Evolutionary conservation across 2,888 invertebrate genomes (phyloP), one percentile per base, ranked within the genome.

Genomic region (Philhelius pedissequus): DNA sequence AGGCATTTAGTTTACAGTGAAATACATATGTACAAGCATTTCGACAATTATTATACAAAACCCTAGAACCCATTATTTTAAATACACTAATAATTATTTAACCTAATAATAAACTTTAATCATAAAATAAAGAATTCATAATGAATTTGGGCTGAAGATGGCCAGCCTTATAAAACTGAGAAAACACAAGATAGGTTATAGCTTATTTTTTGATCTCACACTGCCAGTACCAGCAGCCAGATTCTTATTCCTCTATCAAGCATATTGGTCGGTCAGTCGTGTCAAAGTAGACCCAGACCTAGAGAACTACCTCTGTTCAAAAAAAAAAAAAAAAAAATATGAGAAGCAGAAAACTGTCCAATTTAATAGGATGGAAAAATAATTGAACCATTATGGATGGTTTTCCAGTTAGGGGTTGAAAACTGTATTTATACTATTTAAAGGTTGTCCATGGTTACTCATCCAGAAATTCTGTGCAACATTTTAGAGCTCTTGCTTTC

Each of bases 281-380:
- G 20, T 56, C 20, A 30, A n/a, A n/a, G 18, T 35, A 9, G 9
- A 25, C 25, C 22, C 35, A 40, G 27, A 52, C 52, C 8, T 50
- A 25, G 7, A n/a, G 4, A 8, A 27, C 35, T 18, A 58, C 11
- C 35, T 25, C 25, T 15, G 38, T 8, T 25, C 43, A 20, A 38
- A 25, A n/a, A 35, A 9, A 50, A 50, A 35, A 9, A 50, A 50
- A 64, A 48, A 80, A 56, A 79, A 84, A 70, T 80, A 80, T 80
- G 66, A 80, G 80, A 80, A 80, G 84, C 80, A 66, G 84, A 84
- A 84, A 80, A 80, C 80, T 84, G 84, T 80, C 75, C 95, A 95
- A 87, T 96, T 96, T 92, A 97, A 95, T 80, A 94, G 94, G 89
- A 96, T 96, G 83, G 98, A 98, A 91, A 93, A 94, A 45, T 94